phyloP scores from a whole-genome alignment of 2,888 invertebrate species.

The Stegana nigrithorax region DNA sequence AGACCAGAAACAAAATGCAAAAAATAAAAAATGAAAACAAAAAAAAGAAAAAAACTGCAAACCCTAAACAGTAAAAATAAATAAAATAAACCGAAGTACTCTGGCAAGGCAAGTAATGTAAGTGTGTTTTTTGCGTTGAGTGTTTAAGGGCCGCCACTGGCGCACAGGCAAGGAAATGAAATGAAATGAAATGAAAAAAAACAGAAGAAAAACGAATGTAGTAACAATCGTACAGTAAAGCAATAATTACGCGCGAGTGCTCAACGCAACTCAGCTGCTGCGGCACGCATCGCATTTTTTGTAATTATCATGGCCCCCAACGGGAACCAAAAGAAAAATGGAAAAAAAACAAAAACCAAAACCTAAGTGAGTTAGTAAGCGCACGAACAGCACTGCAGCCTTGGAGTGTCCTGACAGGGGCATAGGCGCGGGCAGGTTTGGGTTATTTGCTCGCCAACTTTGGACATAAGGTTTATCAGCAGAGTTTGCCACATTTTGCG shows the following conservation, averaged over 20 bases:
- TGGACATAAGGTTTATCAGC: background rate
- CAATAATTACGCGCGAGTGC: slow-evolving; percentile 46
- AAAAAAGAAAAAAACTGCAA: background rate
- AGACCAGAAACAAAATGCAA: background rate
- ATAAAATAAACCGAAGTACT: slow-evolving; percentile 4
- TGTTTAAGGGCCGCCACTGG: background rate
- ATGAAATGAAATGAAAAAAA: too few species aligned
- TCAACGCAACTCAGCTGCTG: slow-evolving; percentile 35
- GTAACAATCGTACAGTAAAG: slow-evolving; percentile 22
- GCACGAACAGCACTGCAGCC: background rate
- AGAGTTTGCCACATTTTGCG: background rate
- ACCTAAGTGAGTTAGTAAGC: background rate
- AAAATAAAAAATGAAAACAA: slow-evolving; percentile 13
- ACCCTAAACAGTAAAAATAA: slow-evolving; percentile 9
- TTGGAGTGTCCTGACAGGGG: too few species aligned
- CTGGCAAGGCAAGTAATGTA: too few species aligned
- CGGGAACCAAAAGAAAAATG: background rate
- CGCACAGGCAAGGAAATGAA: too few species aligned
- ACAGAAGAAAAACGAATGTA: slow-evolving; percentile 29
- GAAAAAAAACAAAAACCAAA: background rate
- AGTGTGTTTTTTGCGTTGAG: background rate
- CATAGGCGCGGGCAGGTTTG: too few species aligned
- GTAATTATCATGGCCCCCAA: slow-evolving; percentile 45
- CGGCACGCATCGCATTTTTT: slow-evolving; percentile 54
- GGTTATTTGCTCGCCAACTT: too few species aligned